Base-by-base conservation (phyloP, 2,888 invertebrate species). In the Nomada flava region DNA sequence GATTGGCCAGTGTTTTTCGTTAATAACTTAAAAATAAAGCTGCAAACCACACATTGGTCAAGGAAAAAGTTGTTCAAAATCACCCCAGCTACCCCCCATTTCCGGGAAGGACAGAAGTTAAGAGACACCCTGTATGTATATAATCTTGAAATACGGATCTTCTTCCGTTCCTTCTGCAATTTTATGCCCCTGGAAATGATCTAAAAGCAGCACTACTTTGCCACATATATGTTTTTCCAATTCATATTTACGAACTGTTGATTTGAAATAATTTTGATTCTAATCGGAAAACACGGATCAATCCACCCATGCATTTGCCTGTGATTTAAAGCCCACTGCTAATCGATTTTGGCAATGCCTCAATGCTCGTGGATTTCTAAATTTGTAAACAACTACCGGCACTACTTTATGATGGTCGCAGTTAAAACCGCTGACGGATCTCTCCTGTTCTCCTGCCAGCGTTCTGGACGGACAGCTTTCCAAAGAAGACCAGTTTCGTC, bases 251-350 rank as follows among this genome's bases (percentile, higher is more conserved):
- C 80, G 83, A 36, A 86, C 85, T 36, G 72, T 57, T 20, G 85
- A 79, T 53, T 88, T 84, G 60, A 89, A 90, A 23, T 77, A 52
- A 5, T 76, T 62, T 44, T 72, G 70, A 64, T 81, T 90, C 89
- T 90, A 90, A 36, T 87, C 79, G 3, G 42, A 26, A 69, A 89
- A 90, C 44, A 90, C 65, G 15, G 59, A 36, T 23, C 64, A 65
- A 69, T 79, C 85, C 88, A 91, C 90, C 90, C 89, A 91, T 1
- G 89, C 87, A 60, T 64, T 89, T 36, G 69, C 74, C 60, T 88
- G 88, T 26, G 59, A 44, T 73, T 77, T 84, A 67, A 86, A 87
- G 7, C 47, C 29, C 1, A 90, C 75, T 23, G 89, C 87, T 23
- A 89, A 70, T 26, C 26, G 2, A 18, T 11, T 18, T 18, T 26